Percentiles rank a stretch among this genome's conserved stretches.
These are phyloP conservation scores for Ornithoptera alexandrae DNA, from an alignment of 2,888 invertebrate genomes.

Conservation along the genomic window DNA sequence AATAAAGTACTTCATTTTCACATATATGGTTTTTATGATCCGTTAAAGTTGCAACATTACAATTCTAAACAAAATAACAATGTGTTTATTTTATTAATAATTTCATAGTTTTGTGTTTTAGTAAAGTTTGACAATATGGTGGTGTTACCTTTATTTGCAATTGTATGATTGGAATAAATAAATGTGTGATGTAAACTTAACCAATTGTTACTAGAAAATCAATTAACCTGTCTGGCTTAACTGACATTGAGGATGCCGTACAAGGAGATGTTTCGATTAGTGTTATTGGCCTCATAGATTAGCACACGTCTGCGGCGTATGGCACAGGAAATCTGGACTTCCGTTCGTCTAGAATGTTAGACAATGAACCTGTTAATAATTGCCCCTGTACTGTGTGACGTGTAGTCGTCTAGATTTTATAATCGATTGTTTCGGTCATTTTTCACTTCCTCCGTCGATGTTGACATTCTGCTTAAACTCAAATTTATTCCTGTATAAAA, in stretches of 20 bases:
- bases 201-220: conserved; percentile 44
- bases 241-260: conserved; percentile 60
- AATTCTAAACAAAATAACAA: background rate
- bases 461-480: conserved; percentile 32
- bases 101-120: background rate
- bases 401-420: conserved; percentile 56
- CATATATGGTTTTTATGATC: conserved; percentile 35
- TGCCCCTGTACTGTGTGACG: conserved; percentile 55
- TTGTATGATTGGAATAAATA: conserved; percentile 1
- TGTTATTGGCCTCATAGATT: conserved; percentile 54
- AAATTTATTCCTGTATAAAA: background rate
- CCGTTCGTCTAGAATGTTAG: conserved; percentile 75
- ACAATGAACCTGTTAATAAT: conserved; percentile 65
- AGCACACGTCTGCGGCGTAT: conserved; percentile 37
- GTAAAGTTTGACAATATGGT: background rate
- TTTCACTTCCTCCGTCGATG: conserved; percentile 31
- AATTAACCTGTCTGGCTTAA: conserved; percentile 41
- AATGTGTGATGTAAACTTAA: conserved; percentile 1
- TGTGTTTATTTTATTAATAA: too few relatives aligned
- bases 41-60: conserved; percentile 29
- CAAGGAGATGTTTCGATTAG: conserved; percentile 64
- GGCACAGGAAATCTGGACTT: conserved; percentile 73
- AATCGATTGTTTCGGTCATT: conserved; percentile 56
- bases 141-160: background rate
- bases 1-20: conserved; percentile 36